Conservation (phyloP, 2,797 vertebrate species). For the Hephaestus fuliginosus region DNA sequence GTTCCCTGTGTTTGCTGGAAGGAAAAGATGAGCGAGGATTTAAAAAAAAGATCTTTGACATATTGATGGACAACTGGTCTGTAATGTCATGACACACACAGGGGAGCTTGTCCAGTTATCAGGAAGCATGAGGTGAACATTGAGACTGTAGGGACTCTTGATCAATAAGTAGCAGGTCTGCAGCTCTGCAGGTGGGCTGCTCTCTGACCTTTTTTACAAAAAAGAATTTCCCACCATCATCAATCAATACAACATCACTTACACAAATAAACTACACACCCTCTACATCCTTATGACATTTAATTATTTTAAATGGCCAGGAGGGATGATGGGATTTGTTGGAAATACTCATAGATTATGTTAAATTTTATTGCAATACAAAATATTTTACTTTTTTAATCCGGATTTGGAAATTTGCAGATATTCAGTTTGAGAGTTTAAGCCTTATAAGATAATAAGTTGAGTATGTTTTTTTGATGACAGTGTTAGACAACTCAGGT, state of each 20-base stretch:
- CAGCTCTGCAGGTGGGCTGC: constrained; percentile 1
- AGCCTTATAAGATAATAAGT: not conserved
- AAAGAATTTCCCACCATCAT: not conserved
- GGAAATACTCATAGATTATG: not conserved
- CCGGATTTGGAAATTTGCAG: too few species aligned
- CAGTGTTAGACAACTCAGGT: not conserved
- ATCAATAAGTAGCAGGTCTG: not conserved
- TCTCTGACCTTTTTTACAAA: not conserved
- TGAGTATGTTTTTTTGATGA: not conserved
- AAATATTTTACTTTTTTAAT: too few species aligned
- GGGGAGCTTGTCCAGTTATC: not conserved
- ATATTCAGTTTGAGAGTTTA: not conserved
- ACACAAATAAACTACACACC: not conserved
- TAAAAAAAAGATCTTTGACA: not conserved
- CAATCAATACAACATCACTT: not conserved
- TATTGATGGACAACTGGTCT: constrained; percentile 5
- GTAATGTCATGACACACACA: not conserved
- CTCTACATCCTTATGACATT: not conserved
- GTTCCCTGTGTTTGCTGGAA: not conserved
- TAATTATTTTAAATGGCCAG: not conserved
- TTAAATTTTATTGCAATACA: not conserved
- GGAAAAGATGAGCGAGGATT: not conserved
- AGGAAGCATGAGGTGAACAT: not conserved
- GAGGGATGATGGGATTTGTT: not conserved
- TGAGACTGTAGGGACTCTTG: not conserved